A percentile compares a stretch with the other conserved stretches of the same genome.
Evolutionary conservation across 2,797 vertebrate species (phyloP).

Genomic region (Selene dorsalis): DNA sequence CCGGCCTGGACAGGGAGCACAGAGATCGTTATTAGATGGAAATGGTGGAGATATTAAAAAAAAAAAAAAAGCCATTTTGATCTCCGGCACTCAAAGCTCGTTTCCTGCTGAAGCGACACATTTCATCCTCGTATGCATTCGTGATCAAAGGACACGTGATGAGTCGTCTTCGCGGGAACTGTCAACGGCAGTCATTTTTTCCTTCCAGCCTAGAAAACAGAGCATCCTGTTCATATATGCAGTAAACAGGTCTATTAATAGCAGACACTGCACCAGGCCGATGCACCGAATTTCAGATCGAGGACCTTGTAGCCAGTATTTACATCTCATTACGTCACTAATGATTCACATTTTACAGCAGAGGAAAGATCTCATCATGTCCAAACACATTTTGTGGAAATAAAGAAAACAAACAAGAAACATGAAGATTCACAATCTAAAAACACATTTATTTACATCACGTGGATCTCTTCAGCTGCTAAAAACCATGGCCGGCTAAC

Average conservation of each 20-base stretch:
- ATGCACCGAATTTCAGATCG: too few species aligned
- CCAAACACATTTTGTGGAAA: too few species aligned
- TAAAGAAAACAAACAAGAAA: constrained; percentile 21
- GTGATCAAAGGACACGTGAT: neutral
- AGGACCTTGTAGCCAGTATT: too few species aligned
- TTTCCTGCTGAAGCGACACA: neutral
- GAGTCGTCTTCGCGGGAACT: neutral
- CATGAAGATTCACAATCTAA: constrained; percentile 78
- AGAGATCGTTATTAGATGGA: neutral
- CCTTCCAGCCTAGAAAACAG: neutral
- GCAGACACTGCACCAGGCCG: neutral
- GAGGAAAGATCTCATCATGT: too few species aligned
- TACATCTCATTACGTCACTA: too few species aligned
- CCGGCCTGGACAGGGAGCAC: neutral
- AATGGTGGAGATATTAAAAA: neutral
- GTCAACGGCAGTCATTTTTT: neutral
- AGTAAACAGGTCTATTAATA: constrained; percentile 31
- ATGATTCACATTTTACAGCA: too few species aligned
- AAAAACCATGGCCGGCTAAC: constrained; percentile 72
- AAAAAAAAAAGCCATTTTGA: neutral
- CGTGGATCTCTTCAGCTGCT: constrained; percentile 83
- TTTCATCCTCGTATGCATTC: neutral
- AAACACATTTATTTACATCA: constrained; percentile 86
- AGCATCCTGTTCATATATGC: constrained; percentile 24
- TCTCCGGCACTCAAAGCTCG: neutral